Evolutionary conservation across 2,888 invertebrate genomes (phyloP).

Genomic region (Diarsia dahlii): DNA sequence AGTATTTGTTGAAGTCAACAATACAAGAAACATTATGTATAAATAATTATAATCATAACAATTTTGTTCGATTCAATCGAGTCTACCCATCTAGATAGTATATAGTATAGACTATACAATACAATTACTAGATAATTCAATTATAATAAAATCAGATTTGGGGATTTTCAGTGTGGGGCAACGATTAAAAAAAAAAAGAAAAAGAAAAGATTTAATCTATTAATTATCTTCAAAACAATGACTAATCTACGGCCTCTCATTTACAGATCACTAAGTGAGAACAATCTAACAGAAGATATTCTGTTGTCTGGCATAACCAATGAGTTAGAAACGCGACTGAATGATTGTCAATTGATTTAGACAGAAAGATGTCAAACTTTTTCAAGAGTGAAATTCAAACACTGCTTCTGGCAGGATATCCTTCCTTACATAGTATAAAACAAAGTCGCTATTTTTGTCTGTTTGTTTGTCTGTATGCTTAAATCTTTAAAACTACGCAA

Average conservation of each 20-base stretch:
- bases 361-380: neutral
- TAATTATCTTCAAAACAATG: neutral
- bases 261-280: neutral
- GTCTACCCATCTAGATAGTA: neutral
- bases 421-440: too few species aligned
- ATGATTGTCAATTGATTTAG: neutral
- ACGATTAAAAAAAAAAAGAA: too few species aligned
- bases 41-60: too few species aligned
- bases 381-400: neutral
- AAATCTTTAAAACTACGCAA: too few species aligned
- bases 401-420: too few species aligned
- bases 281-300: neutral
- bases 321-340: neutral
- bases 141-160: neutral
- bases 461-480: too few species aligned
- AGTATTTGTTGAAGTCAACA: neutral
- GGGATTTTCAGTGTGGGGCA: too few species aligned
- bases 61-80: too few species aligned
- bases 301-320: too few species aligned
- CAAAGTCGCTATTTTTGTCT: too few species aligned
- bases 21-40: neutral
- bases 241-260: neutral
- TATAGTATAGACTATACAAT: neutral
- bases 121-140: neutral
- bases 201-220: neutral